Percentiles rank a stretch among this genome's conserved stretches.
Evolutionary conservation across 2,888 invertebrate genomes (phyloP).

Genomic region (Tetragnatha montana): DNA sequence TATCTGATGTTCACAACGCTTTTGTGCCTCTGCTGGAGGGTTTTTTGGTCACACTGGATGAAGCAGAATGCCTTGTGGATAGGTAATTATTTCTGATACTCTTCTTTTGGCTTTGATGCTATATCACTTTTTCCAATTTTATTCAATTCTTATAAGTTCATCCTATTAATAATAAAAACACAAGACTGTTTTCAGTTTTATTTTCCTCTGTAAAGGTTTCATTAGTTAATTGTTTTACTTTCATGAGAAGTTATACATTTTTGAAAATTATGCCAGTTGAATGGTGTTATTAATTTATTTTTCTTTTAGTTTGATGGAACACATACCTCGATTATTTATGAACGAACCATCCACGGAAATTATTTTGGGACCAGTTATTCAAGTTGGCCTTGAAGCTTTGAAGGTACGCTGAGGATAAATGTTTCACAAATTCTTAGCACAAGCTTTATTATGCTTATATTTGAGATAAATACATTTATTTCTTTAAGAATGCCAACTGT

Average conservation of each 20-base stretch:
- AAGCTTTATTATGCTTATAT: background rate
- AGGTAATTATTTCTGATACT: slow-evolving; percentile 74
- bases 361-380: slow-evolving; percentile 94
- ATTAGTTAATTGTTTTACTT: too few relatives aligned
- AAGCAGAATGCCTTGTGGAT: slow-evolving; percentile 89
- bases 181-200: background rate
- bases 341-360: slow-evolving; percentile 89
- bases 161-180: background rate
- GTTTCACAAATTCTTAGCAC: background rate
- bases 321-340: slow-evolving; percentile 93
- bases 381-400: slow-evolving; percentile 92
- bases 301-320: slow-evolving; percentile 70
- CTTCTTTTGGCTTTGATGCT: background rate
- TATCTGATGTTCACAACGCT: slow-evolving; percentile 97
- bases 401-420: slow-evolving; percentile 38
- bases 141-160: background rate
- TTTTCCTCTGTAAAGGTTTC: too few relatives aligned
- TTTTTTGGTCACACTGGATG: slow-evolving; percentile 88
- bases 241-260: too few relatives aligned
- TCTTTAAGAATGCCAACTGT: slow-evolving; percentile 63
- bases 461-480: background rate
- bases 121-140: background rate
- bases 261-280: too few relatives aligned
- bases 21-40: slow-evolving; percentile 98
- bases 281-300: too few relatives aligned